Evolutionary conservation across 2,113 vertebrate genomes (phyloP), one percentile per base, ranked within the genome.

Genomic region (Passer domesticus): DNA sequence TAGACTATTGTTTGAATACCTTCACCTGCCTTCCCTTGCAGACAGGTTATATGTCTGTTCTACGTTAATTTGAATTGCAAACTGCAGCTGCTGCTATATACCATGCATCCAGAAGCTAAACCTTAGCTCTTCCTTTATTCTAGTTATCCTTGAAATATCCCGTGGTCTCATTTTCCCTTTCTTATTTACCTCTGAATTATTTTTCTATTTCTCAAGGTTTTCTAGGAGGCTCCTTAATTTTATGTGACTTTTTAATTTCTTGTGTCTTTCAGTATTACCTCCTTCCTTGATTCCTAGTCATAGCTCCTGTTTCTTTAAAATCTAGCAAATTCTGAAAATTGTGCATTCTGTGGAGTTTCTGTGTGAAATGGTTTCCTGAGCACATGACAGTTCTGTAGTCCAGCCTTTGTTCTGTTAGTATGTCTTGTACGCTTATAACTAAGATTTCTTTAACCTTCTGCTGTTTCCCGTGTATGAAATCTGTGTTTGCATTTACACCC

Each of bases 21-120:
- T 90, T 66, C 50, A 86, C 63, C 77, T 95, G 35, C 64, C 52
- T 90, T 83, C 15, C 35, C 23, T 63, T 87, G 30, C 53, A 89
- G 64, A 19, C 43, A 70, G 73, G 73, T 94, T 94, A 19, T 67
- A 7, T 89, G 37, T 81, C 73, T 78, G 37, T 79, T 96, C 91
- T 95, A 43, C 80, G 75, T 91, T 82, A 59, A 75, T 94, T 91
- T 78, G 77, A 94, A 93, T 91, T 94, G 66, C 66, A 94, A 52
- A 92, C 49, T 69, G 44, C 31, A 87, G 69, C 56, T 92, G 67
- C 66, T 87, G 47, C 52, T 78, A 4, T 77, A 23, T 10, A 70
- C 27, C 7, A 15, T 72, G 49, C 25, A 58, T 76, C 41, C 59
- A 84, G 53, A 93, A 93, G 21, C 56, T 69, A 50, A 83, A 86